Percentiles rank a stretch among this genome's conserved stretches.
phyloP scores from a whole-genome alignment of 2,113 vertebrate genomes.

The Hemichromis elongatus region DNA sequence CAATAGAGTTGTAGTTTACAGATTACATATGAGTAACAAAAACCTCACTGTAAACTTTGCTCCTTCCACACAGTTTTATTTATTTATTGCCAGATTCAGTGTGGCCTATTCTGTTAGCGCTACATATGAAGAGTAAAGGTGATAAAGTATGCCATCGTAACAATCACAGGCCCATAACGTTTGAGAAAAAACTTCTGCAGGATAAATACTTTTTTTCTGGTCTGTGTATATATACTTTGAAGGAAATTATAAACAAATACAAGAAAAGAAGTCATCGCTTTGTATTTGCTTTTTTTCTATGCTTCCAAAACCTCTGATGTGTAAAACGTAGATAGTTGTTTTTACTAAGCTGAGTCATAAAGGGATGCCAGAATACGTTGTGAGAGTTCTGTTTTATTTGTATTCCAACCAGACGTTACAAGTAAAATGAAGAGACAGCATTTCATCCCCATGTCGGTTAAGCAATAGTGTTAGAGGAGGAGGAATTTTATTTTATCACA shows the following conservation, averaged over 20 bases:
- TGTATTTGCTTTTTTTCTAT: background rate
- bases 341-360: background rate
- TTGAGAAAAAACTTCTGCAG: background rate
- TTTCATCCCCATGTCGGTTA: background rate
- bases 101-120: background rate
- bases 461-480: background rate
- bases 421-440: background rate
- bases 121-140: fast-evolving
- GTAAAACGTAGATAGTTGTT: background rate
- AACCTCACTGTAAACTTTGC: background rate
- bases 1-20: background rate
- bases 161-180: background rate
- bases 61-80: background rate
- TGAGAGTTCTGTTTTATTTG: background rate
- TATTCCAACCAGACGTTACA: background rate
- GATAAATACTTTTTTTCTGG: fast-evolving
- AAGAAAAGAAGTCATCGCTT: background rate
- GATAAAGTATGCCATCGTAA: fast-evolving
- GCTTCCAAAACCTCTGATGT: background rate
- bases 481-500: background rate
- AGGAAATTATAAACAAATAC: background rate
- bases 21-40: background rate
- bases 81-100: background rate
- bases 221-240: background rate
- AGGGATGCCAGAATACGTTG: background rate